These are phyloP conservation scores for Cephus sareptanus DNA, from an alignment of 2,888 invertebrate species.

Conservation along the genomic window DNA sequence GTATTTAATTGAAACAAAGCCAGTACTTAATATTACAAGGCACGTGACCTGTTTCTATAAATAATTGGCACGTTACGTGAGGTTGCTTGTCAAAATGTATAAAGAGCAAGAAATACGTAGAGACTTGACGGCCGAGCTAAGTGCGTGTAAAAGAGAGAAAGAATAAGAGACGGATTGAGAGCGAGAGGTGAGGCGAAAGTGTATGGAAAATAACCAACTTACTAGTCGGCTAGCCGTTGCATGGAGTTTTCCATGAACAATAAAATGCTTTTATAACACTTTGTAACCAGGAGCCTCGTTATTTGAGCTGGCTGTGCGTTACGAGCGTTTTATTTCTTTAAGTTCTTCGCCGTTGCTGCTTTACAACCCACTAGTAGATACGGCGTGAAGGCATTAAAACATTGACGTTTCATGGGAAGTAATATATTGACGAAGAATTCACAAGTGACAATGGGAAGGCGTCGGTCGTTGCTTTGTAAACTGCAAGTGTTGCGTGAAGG, in stretches of 20 bases:
- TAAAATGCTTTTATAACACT: constrained; percentile 57
- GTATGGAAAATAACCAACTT: background rate
- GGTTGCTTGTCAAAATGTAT: background rate
- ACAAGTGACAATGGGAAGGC: background rate
- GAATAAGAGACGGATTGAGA: background rate
- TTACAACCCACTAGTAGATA: constrained; percentile 32
- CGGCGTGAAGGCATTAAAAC: background rate
- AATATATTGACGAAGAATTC: background rate
- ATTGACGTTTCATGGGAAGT: background rate
- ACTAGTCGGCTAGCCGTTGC: background rate
- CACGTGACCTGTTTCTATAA: background rate
- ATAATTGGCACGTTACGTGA: background rate
- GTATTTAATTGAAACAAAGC: too few species aligned
- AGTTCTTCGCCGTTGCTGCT: constrained; percentile 45
- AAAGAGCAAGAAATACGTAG: background rate
- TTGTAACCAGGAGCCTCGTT: constrained; percentile 36
- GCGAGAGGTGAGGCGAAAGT: background rate
- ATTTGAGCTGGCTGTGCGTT: constrained; percentile 35
- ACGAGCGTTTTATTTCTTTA: constrained; percentile 49
- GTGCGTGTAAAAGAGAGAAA: background rate
- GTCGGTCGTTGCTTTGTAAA: background rate
- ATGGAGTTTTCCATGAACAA: constrained; percentile 42
- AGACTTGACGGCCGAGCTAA: background rate
- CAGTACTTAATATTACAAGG: too few species aligned
- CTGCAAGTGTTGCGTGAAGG: background rate